A percentile compares a stretch with the other conserved stretches of the same genome.
phyloP scores from a whole-genome alignment of 1,140 invertebrate species.

The Eufriesea mexicana region DNA sequence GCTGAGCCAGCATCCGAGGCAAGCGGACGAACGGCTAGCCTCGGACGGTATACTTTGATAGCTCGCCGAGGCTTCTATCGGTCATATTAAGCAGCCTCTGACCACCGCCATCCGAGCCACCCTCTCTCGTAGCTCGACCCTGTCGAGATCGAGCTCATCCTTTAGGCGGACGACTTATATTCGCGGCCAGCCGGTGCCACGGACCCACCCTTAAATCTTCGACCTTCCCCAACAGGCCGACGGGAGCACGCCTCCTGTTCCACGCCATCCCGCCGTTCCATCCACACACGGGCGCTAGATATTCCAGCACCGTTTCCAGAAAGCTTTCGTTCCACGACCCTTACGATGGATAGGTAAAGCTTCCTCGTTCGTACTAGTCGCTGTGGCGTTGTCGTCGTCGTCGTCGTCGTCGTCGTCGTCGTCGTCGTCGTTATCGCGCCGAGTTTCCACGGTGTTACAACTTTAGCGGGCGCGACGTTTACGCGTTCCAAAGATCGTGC shows the following conservation, averaged over 20 bases:
- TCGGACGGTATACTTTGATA: slow-evolving; percentile 68
- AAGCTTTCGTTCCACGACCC: neutral
- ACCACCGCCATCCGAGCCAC: slow-evolving; percentile 57
- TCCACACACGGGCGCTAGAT: too few relatives aligned
- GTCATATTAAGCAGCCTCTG: slow-evolving; percentile 73
- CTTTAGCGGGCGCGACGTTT: too few relatives aligned
- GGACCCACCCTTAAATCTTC: slow-evolving; percentile 21
- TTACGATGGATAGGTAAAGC: neutral
- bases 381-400: too few relatives aligned
- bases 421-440: too few relatives aligned
- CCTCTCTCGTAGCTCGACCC: slow-evolving; percentile 20
- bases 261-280: too few relatives aligned
- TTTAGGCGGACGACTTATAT: slow-evolving; percentile 54
- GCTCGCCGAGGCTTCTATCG: slow-evolving; percentile 68
- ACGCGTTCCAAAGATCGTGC: too few relatives aligned
- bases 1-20: slow-evolving; percentile 59
- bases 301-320: slow-evolving; percentile 46
- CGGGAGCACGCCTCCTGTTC: too few relatives aligned
- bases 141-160: slow-evolving; percentile 53
- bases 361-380: neutral
- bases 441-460: too few relatives aligned
- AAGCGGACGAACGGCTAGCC: neutral
- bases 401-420: too few relatives aligned
- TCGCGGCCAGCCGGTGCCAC: slow-evolving; percentile 49
- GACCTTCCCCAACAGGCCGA: neutral